A percentile compares a stretch with the other conserved stretches of the same genome.
phyloP scores from a whole-genome alignment of 2,888 invertebrate species.

The Eustalomyia histrio region DNA sequence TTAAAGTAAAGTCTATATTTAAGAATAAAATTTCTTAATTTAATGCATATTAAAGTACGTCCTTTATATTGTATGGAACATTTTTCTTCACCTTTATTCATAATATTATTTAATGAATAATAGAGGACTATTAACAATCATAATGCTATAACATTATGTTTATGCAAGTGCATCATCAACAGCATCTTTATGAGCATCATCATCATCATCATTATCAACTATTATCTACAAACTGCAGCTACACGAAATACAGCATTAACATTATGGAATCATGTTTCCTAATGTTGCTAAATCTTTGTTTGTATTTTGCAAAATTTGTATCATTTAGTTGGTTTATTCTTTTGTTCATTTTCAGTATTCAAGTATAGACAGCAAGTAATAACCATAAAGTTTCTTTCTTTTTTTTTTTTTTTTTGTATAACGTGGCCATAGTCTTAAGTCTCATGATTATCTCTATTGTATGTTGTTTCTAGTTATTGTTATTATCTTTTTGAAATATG shows the following conservation, averaged over 20 bases:
- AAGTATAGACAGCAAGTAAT: not conserved
- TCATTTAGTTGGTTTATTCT: not conserved
- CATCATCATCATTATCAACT: constrained; percentile 14
- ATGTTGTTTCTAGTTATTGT: not conserved
- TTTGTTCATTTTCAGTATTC: not conserved
- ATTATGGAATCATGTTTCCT: not conserved
- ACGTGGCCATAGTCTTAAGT: constrained; percentile 24
- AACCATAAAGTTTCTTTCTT: not conserved
- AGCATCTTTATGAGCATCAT: constrained; percentile 7
- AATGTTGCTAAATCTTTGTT: constrained; percentile 3
- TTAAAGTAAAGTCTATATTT: no score
- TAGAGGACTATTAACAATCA: constrained; percentile 26
- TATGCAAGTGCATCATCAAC: constrained; percentile 43
- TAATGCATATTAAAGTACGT: not conserved
- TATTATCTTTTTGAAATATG: not conserved
- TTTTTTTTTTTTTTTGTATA: no score
- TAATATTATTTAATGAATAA: constrained; percentile 20
- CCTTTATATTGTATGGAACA: constrained; percentile 7
- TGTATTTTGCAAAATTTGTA: not conserved
- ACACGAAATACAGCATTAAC: not conserved
- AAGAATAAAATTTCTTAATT: not conserved
- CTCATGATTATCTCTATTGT: constrained; percentile 44
- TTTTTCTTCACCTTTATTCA: constrained; percentile 29
- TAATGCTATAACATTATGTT: constrained; percentile 24
- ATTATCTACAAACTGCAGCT: not conserved